Evolutionary conservation across 2,888 invertebrate species (phyloP).

Genomic region (Ephialtes manifestator): DNA sequence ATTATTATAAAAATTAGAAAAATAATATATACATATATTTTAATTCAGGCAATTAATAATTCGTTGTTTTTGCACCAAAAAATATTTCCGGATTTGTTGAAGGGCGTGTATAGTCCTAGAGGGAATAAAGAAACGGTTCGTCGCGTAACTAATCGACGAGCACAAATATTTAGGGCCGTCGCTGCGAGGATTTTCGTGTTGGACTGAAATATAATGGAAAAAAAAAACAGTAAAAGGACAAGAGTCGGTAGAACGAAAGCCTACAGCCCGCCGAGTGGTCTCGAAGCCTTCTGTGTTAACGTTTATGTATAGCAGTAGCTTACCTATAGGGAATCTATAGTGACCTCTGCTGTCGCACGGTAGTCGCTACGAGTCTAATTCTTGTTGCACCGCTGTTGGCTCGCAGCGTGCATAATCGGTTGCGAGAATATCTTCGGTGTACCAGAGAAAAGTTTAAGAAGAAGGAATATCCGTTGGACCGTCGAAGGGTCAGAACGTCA

Average conservation of each 20-base stretch:
- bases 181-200: slow-evolving; percentile 57
- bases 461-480: slow-evolving; percentile 37
- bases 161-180: slow-evolving; percentile 78
- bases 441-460: slow-evolving; percentile 48
- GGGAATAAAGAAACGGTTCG: slow-evolving; percentile 45
- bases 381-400: slow-evolving; percentile 39
- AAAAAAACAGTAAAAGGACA: slow-evolving; percentile 34
- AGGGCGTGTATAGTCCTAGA: slow-evolving; percentile 58
- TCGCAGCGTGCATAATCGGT: slow-evolving; percentile 69
- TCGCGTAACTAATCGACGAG: slow-evolving; percentile 78
- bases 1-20: too few relatives aligned
- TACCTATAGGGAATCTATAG: slow-evolving; percentile 1
- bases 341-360: slow-evolving; percentile 67
- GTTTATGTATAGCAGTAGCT: slow-evolving; percentile 20
- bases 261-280: slow-evolving; percentile 32
- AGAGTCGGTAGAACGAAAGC: slow-evolving; percentile 22
- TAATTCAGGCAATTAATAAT: not conserved
- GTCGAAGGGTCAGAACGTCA: slow-evolving; percentile 54
- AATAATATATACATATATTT: too few relatives aligned
- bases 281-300: slow-evolving; percentile 23
- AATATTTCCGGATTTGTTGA: slow-evolving; percentile 17
- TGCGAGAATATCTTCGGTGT: slow-evolving; percentile 48
- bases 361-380: slow-evolving; percentile 70
- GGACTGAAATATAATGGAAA: slow-evolving; percentile 2
- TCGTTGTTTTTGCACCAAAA: slow-evolving; percentile 4